Conservation (phyloP, 2,888 invertebrate species). For the Halocaridina rubra region DNA sequence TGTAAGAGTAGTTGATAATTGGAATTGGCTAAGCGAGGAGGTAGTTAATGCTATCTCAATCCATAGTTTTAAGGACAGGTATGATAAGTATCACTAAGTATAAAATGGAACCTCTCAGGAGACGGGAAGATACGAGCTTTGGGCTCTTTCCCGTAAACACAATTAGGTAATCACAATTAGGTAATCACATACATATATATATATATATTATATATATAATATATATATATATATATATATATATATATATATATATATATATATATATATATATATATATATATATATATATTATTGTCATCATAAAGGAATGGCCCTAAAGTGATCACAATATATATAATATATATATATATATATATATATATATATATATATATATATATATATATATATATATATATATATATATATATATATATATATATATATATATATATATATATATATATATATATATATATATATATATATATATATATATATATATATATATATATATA, state of each 20-base stretch:
- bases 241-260: not conserved
- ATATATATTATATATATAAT: not conserved
- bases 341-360: not conserved
- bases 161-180: too few relatives aligned
- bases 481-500: not conserved
- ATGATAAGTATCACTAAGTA: too few relatives aligned
- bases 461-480: not conserved
- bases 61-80: too few relatives aligned
- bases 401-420: not conserved
- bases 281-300: not conserved
- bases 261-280: not conserved
- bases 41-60: too few relatives aligned
- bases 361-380: not conserved
- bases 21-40: too few relatives aligned
- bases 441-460: not conserved
- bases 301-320: not conserved
- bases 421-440: not conserved
- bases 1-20: too few relatives aligned
- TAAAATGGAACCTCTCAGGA: too few relatives aligned
- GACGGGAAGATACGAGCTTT: too few relatives aligned
- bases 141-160: too few relatives aligned
- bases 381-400: not conserved
- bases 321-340: not conserved
- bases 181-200: not conserved
- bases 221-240: not conserved